These are phyloP conservation scores for Hypothenemus hampei DNA, from an alignment of 1,140 invertebrate species.

Conservation along the genomic window DNA sequence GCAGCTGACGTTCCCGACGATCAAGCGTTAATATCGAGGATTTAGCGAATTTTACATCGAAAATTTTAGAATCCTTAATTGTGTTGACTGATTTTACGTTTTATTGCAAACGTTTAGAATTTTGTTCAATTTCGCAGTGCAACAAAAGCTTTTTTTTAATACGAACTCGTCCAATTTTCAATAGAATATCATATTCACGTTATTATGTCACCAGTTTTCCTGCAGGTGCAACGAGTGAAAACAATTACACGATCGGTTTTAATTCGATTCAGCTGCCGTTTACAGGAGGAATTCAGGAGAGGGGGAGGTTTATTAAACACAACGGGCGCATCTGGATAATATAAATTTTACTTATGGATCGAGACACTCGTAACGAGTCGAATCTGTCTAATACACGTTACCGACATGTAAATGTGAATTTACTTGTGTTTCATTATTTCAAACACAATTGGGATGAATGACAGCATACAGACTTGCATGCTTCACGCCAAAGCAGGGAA, in stretches of 20 bases:
- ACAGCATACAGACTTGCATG: no score
- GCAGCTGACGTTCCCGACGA: no score
- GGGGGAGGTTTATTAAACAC: constrained; percentile 14
- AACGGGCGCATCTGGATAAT: constrained; percentile 5
- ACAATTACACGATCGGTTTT: constrained; percentile 18
- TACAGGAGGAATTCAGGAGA: constrained; percentile 1
- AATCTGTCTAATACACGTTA: constrained; percentile 3
- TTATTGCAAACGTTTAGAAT: no score
- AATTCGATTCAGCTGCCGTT: constrained; percentile 11
- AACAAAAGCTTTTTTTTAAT: no score
- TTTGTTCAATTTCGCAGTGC: no score
- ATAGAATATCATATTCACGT: no score
- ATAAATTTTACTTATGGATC: constrained; percentile 7
- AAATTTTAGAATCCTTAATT: no score
- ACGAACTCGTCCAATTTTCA: no score
- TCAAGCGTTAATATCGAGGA: no score
- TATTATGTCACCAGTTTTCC: constrained; percentile 13
- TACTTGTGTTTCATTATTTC: background rate
- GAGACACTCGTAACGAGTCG: constrained; percentile 2
- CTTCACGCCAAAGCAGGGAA: no score
- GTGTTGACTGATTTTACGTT: no score
- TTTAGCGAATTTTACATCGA: no score
- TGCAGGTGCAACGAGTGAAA: constrained; percentile 22
- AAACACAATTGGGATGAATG: background rate
- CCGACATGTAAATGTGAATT: background rate